A percentile compares a stretch with the other conserved stretches of the same genome.
Evolutionary conservation across 2,113 vertebrate genomes (phyloP).

Genomic region (Myotis yumanensis): DNA sequence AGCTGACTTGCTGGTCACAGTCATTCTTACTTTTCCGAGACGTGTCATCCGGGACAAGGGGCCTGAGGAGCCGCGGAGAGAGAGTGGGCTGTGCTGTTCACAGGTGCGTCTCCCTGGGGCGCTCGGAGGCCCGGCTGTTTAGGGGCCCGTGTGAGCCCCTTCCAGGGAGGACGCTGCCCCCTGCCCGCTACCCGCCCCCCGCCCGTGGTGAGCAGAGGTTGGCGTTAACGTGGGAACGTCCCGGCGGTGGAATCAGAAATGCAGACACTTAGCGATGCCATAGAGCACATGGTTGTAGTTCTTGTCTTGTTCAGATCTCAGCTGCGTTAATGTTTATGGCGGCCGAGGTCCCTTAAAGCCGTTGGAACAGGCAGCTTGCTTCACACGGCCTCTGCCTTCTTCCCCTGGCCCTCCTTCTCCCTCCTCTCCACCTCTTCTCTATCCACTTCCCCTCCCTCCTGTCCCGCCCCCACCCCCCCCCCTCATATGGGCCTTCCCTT

Average conservation of each 20-base stretch:
- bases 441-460: fast-evolving
- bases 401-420: neutral
- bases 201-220: too few relatives aligned
- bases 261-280: neutral
- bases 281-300: neutral
- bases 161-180: too few relatives aligned
- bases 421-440: neutral
- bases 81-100: too few relatives aligned
- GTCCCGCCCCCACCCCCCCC: neutral
- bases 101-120: too few relatives aligned
- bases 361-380: neutral
- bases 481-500: neutral
- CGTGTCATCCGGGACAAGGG: too few relatives aligned
- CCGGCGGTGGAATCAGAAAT: neutral
- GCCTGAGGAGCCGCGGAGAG: too few relatives aligned
- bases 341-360: neutral
- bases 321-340: neutral
- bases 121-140: too few relatives aligned
- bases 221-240: neutral
- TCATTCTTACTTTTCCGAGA: too few relatives aligned
- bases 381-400: neutral
- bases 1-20: too few relatives aligned
- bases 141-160: too few relatives aligned
- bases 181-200: too few relatives aligned
- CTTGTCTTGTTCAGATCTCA: neutral